Evolutionary conservation across 2,797 vertebrate genomes (phyloP).

Genomic region (Lacerta bilineata): DNA sequence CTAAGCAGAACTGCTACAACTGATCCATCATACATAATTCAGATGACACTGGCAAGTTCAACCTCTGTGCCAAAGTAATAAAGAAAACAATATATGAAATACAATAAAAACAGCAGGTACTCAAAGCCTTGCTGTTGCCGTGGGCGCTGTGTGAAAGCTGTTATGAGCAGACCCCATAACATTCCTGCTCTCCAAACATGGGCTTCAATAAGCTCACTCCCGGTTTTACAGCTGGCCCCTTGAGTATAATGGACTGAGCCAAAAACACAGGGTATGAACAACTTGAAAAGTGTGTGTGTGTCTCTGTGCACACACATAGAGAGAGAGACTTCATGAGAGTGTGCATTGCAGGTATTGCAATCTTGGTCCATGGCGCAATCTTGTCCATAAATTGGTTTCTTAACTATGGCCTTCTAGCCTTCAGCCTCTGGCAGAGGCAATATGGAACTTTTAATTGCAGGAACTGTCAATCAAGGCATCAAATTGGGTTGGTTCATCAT

Average conservation of each 20-base stretch:
- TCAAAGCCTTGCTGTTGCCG: not conserved
- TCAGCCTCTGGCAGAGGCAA: not conserved
- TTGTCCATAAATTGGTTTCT: not conserved
- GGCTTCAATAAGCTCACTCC: too few relatives aligned
- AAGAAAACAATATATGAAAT: not conserved
- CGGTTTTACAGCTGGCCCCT: not conserved
- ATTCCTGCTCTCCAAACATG: rapidly evolving
- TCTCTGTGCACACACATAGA: not conserved
- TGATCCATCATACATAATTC: conserved; percentile 16
- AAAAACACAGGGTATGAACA: not conserved
- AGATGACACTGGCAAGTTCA: conserved; percentile 54
- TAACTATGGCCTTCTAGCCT: not conserved
- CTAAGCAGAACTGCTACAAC: conserved; percentile 41
- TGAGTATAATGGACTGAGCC: not conserved
- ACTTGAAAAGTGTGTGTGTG: not conserved
- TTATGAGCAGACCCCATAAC: not conserved
- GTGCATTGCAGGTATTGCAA: conserved; percentile 3
- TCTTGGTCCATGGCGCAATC: not conserved
- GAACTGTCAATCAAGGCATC: conserved; percentile 33
- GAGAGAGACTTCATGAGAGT: too few relatives aligned
- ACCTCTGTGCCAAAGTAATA: rapidly evolving
- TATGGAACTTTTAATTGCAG: conserved; percentile 1
- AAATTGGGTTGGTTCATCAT: not conserved
- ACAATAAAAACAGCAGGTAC: not conserved
- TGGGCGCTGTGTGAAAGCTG: not conserved